These are phyloP conservation scores for Abramis brama DNA, from an alignment of 2,113 vertebrate genomes.

Conservation along the genomic window DNA sequence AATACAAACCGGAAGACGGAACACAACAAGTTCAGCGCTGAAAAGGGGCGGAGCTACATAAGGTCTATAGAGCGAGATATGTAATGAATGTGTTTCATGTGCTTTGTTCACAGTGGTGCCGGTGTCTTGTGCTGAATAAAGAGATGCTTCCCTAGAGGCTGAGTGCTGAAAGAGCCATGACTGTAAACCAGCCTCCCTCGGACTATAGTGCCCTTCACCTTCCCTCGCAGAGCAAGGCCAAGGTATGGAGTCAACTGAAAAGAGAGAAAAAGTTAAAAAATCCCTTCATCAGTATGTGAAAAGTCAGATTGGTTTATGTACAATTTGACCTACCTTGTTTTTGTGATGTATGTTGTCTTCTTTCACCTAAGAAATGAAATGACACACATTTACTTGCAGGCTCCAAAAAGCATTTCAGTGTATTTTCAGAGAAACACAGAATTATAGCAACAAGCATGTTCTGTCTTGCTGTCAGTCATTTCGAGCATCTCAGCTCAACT, in stretches of 20 bases:
- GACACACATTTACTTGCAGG: neutral
- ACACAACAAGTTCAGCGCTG: no score
- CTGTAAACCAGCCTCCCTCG: slow-evolving; percentile 77
- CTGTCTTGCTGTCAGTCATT: neutral
- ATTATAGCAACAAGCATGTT: neutral
- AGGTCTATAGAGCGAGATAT: neutral
- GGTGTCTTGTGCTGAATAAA: slow-evolving; percentile 56
- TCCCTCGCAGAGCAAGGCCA: slow-evolving; percentile 72
- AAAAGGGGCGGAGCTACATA: no score
- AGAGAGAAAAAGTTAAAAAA: slow-evolving; percentile 39
- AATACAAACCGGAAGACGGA: no score
- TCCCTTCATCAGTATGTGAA: neutral
- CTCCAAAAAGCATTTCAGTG: neutral
- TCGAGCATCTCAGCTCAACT: neutral
- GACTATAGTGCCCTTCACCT: slow-evolving; percentile 75
- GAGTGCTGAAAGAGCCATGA: slow-evolving; percentile 73
- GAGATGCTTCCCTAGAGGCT: slow-evolving; percentile 75
- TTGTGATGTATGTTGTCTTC: slow-evolving; percentile 75
- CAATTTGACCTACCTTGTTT: slow-evolving; percentile 74
- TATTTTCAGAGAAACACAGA: neutral
- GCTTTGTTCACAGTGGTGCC: slow-evolving; percentile 47
- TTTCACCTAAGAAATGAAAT: slow-evolving; percentile 69
- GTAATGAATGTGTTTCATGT: neutral
- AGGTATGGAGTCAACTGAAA: slow-evolving; percentile 80
- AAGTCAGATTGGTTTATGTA: neutral